phyloP scores from a whole-genome alignment of 2,888 invertebrate genomes.

The Tupiocoris notatus region DNA sequence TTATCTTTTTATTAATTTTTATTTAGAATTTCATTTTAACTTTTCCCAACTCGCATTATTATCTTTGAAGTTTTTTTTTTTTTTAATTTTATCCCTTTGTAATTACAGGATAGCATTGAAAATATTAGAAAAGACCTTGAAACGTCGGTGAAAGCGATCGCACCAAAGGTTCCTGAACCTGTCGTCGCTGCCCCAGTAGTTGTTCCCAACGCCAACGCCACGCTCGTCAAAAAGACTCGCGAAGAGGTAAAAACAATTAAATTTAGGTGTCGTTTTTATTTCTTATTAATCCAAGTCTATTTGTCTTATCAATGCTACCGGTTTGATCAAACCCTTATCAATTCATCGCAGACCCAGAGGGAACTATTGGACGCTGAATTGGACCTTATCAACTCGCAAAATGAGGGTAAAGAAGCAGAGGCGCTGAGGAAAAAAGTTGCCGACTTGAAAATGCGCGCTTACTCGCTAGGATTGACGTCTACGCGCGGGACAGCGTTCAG shows the following conservation, averaged over 20 bases:
- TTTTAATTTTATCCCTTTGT: too few species aligned
- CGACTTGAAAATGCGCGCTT: slow-evolving; percentile 62
- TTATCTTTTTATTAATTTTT: too few species aligned
- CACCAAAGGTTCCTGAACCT: slow-evolving; percentile 39
- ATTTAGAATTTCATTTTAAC: too few species aligned
- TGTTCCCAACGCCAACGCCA: slow-evolving; percentile 47
- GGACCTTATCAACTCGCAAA: slow-evolving; percentile 85
- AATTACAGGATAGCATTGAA: slow-evolving; percentile 67
- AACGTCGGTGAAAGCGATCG: slow-evolving; percentile 51
- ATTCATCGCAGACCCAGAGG: slow-evolving; percentile 63
- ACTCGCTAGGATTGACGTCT: slow-evolving; percentile 42
- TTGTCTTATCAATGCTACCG: too few species aligned
- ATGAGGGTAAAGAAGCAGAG: slow-evolving; percentile 81
- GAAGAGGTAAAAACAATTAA: slow-evolving; percentile 62
- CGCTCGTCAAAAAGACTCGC: slow-evolving; percentile 63
- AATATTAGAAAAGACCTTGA: slow-evolving; percentile 68
- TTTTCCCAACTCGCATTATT: too few species aligned
- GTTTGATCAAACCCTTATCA: too few species aligned
- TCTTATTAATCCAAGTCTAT: too few species aligned
- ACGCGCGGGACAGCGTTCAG: slow-evolving; percentile 31
- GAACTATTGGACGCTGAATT: slow-evolving; percentile 88
- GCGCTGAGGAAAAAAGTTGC: slow-evolving; percentile 74
- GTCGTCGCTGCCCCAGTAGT: neutral
- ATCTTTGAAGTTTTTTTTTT: too few species aligned
- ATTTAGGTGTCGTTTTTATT: too few species aligned